These are phyloP conservation scores for Tipula lateralis DNA, from an alignment of 2,888 invertebrate genomes.

Conservation along the genomic window DNA sequence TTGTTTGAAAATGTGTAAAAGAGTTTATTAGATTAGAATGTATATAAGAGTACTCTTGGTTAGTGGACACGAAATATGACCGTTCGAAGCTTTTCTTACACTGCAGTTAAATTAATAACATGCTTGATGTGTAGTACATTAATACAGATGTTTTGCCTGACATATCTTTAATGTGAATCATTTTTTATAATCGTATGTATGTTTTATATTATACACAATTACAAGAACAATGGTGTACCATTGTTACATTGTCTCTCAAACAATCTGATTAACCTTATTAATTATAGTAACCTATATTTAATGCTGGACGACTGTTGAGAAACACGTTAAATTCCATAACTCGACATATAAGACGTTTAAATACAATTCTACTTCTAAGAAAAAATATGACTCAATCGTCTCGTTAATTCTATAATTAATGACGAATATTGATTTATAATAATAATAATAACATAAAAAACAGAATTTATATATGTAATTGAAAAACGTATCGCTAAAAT, in stretches of 20 bases:
- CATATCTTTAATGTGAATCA: background rate
- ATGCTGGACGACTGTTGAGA: background rate
- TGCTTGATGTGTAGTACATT: background rate
- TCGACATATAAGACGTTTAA: background rate
- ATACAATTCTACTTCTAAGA: background rate
- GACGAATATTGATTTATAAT: slow-evolving; percentile 3
- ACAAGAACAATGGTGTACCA: background rate
- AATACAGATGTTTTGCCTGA: background rate
- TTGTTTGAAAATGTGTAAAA: background rate
- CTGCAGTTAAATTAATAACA: background rate
- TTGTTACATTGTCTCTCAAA: background rate
- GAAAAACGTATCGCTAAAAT: background rate
- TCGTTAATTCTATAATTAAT: background rate
- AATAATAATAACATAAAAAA: background rate
- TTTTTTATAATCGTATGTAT: background rate
- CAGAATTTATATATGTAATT: background rate
- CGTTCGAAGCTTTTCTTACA: background rate
- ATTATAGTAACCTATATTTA: slow-evolving; percentile 1
- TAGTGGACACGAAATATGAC: background rate
- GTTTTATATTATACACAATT: too few relatives aligned
- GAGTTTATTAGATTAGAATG: background rate
- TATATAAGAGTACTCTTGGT: background rate
- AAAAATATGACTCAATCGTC: background rate
- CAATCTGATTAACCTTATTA: background rate
- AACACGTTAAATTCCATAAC: background rate